These are phyloP conservation scores for Itoplectis maculator DNA, from an alignment of 2,888 invertebrate genomes.

Conservation along the genomic window DNA sequence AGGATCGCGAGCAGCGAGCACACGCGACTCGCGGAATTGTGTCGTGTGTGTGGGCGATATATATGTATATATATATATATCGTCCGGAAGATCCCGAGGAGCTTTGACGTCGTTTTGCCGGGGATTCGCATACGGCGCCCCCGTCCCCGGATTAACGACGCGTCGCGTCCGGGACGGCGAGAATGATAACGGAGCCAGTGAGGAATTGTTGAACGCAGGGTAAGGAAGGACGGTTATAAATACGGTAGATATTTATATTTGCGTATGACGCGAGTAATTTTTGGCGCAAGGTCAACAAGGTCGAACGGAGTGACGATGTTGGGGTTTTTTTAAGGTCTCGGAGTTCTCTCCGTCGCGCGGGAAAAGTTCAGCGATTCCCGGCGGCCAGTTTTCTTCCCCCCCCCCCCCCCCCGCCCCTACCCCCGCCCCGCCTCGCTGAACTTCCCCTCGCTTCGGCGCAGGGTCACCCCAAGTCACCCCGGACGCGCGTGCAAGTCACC, in stretches of 20 bases:
- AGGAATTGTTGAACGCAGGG: too few relatives aligned
- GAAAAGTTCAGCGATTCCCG: too few relatives aligned
- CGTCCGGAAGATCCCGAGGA: slow-evolving; percentile 1
- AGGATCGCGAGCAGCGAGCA: neutral
- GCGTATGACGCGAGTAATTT: too few relatives aligned
- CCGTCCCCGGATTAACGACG: slow-evolving; percentile 2
- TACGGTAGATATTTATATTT: neutral
- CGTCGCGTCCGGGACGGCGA: neutral
- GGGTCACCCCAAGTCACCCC: slow-evolving; percentile 1
- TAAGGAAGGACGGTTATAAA: neutral
- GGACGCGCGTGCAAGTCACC: neutral
- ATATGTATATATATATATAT: too few relatives aligned
- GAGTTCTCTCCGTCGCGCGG: too few relatives aligned
- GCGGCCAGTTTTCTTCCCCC: too few relatives aligned
- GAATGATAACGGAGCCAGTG: neutral
- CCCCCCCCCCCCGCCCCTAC: too few relatives aligned
- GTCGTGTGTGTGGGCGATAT: neutral
- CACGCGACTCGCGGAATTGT: neutral
- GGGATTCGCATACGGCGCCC: neutral
- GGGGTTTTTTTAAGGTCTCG: too few relatives aligned
- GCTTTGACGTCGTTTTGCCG: slow-evolving; percentile 24
- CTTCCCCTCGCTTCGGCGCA: neutral
- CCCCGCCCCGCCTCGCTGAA: neutral
- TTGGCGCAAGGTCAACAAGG: too few relatives aligned
- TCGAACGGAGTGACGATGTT: too few relatives aligned